Evolutionary conservation across 2,797 vertebrate species (phyloP).

Genomic region (Octomys mimax): DNA sequence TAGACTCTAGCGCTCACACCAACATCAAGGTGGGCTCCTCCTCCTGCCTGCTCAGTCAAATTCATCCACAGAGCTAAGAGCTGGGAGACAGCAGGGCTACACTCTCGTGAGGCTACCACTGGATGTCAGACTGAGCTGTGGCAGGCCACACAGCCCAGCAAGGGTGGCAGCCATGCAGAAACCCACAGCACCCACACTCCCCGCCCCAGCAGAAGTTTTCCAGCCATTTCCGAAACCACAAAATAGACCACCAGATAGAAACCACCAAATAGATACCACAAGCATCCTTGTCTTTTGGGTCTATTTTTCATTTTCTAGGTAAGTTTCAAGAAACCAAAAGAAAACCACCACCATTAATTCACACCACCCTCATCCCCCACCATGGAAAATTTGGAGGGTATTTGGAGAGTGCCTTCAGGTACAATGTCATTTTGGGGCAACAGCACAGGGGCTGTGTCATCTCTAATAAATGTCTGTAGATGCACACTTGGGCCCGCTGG

Average conservation of each 20-base stretch:
- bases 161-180: accelerated
- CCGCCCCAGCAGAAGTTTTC: not conserved
- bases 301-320: not conserved
- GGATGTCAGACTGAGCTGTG: not conserved
- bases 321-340: not conserved
- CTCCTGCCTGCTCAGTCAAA: not conserved
- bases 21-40: not conserved
- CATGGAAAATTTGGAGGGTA: not conserved
- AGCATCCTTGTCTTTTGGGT: accelerated
- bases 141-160: not conserved
- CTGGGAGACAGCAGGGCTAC: not conserved
- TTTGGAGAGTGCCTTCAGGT: not conserved
- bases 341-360: too few relatives aligned
- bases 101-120: not conserved
- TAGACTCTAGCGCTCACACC: not conserved
- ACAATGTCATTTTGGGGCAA: not conserved
- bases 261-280: accelerated
- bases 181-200: accelerated
- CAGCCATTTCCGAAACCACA: not conserved
- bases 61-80: not conserved
- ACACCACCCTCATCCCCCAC: not conserved
- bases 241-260: too few relatives aligned
- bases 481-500: too few relatives aligned
- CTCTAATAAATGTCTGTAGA: not conserved
- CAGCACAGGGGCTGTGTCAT: not conserved